Evolutionary conservation across 2,113 vertebrate species (phyloP).

Genomic region (Octodon degus): DNA sequence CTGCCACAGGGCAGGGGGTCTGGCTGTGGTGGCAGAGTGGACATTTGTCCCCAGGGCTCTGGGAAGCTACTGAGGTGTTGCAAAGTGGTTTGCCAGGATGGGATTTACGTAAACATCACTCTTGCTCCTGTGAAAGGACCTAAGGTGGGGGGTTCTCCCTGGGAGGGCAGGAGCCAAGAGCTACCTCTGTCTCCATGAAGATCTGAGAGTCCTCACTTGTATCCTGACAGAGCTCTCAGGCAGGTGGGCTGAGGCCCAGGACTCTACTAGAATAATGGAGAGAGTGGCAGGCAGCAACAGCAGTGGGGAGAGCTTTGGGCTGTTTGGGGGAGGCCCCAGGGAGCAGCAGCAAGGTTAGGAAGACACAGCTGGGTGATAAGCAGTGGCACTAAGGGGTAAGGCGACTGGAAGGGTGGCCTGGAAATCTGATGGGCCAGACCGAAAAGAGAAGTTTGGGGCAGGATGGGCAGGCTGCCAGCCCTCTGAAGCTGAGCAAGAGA

Average conservation of each 20-base stretch:
- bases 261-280: background rate
- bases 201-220: background rate
- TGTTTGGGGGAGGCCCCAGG: background rate
- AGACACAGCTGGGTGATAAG: background rate
- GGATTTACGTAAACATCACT: background rate
- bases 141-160: background rate
- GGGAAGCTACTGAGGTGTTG: background rate
- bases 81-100: background rate
- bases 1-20: accelerated
- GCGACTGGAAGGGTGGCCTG: background rate
- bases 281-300: background rate
- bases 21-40: background rate
- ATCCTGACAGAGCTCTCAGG: background rate
- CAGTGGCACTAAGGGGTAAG: background rate
- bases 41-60: background rate
- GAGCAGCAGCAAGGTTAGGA: background rate
- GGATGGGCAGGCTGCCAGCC: background rate
- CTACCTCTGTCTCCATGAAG: background rate
- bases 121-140: background rate
- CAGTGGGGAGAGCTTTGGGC: background rate
- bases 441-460: background rate
- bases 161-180: background rate
- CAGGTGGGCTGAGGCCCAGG: background rate
- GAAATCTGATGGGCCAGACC: background rate
- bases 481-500: constrained; percentile 1